Evolutionary conservation across 2,888 invertebrate species (phyloP).

Genomic region (Hypercompe scribonia): DNA sequence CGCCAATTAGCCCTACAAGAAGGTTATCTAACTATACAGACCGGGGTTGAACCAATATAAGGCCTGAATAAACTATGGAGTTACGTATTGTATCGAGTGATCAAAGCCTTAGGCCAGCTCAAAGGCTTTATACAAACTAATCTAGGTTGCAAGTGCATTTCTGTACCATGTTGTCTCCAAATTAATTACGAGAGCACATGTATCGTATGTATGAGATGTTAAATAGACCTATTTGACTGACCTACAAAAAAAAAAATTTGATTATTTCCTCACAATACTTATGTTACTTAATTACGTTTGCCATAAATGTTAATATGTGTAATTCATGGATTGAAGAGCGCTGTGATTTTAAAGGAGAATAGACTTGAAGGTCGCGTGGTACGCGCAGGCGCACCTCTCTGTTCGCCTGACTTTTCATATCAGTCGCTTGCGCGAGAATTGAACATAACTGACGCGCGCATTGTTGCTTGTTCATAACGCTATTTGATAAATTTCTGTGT

Average conservation of each 20-base stretch:
- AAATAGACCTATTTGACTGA: not conserved
- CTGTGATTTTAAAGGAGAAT: conserved; percentile 41
- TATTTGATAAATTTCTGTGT: conserved; percentile 25
- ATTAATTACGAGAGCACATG: not conserved
- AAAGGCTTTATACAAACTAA: not conserved
- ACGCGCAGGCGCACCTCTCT: conserved; percentile 58
- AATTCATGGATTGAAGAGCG: conserved; percentile 38
- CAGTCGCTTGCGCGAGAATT: conserved; percentile 70
- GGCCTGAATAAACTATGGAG: not conserved
- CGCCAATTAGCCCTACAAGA: not conserved
- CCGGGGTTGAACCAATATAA: not conserved
- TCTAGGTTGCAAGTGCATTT: not conserved
- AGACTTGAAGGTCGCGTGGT: conserved; percentile 55
- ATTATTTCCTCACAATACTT: not conserved
- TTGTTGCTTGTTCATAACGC: conserved; percentile 40
- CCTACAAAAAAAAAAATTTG: not conserved
- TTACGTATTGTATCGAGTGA: not conserved
- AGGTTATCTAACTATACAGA: not conserved
- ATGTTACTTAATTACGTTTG: not conserved
- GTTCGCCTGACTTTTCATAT: conserved; percentile 48
- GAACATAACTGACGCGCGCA: conserved; percentile 58
- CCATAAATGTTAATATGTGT: not conserved
- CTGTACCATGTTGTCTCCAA: not conserved
- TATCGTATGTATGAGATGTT: not conserved
- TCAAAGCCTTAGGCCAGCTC: not conserved